A percentile compares a stretch with the other conserved stretches of the same genome.
phyloP scores from a whole-genome alignment of 2,113 vertebrate genomes.

The Gymnogyps californianus region DNA sequence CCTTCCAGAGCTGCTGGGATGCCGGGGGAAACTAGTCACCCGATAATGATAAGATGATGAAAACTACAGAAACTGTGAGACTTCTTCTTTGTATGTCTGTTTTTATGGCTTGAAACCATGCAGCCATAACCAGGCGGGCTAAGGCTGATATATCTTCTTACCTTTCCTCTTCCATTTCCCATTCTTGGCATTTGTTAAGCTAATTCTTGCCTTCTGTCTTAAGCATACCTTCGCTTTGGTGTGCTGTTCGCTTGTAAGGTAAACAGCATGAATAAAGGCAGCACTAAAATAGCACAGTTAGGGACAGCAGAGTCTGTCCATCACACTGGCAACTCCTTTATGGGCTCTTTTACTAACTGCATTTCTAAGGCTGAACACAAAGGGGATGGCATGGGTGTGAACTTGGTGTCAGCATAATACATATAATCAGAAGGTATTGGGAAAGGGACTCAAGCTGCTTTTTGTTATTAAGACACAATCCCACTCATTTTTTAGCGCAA shows the following conservation, averaged over 20 bases:
- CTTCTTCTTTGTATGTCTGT: not conserved
- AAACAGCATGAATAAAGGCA: not conserved
- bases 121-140: not conserved
- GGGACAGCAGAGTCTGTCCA: not conserved
- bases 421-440: not conserved
- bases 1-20: not conserved
- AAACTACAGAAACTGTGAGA: not conserved
- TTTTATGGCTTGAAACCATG: not conserved
- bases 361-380: not conserved
- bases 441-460: not conserved
- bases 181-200: not conserved
- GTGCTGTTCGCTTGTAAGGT: not conserved
- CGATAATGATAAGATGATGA: not conserved
- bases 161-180: not conserved
- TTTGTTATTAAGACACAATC: not conserved
- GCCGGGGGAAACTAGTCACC: not conserved
- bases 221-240: not conserved
- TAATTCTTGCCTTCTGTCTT: not conserved
- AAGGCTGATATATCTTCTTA: not conserved
- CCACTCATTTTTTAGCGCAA: not conserved
- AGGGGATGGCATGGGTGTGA: accelerated
- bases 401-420: not conserved
- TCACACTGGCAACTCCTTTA: not conserved
- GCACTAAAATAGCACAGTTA: not conserved
- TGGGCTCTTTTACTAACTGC: not conserved